Evolutionary conservation across 2,113 vertebrate species (phyloP), one percentile per base, ranked within the genome.

Genomic region (Lasiurus cinereus): DNA sequence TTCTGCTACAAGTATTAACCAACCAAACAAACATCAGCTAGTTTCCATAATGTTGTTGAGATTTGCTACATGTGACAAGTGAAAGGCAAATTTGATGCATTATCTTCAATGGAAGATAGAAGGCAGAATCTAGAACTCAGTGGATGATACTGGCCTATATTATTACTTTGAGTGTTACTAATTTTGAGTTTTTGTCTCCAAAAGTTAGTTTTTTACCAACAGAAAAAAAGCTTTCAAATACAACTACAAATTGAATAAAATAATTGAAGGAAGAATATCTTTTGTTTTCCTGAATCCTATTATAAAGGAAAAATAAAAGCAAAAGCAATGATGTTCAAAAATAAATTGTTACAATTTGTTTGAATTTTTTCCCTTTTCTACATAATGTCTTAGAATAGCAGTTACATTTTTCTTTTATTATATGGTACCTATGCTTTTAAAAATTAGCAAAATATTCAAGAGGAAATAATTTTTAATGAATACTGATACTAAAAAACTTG

Each of bases 191-290:
- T 76, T 62, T 27, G 50, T 72, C 11, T 9, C 19, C 6, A 36
- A 80, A 88, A 91, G n/a, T 43, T 54, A 72, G 50, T 66, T 54
- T 52, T 69, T 69, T 21, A 24, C 12, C 4, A 76, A 70, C 9
- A 76, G 31, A 93, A 85, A 94, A 89, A 31, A 62, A 11, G 39
- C 59, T 88, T 79, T 70, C 72, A 83, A 92, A 79, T 54, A 85
- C 24, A 83, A 89, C 29, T 73, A 48, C 10, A 80, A 86, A 36
- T n/a, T 62, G 16, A 74, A 66, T 69, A 82, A 66, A 85, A 54
- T 33, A 94, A 93, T 2, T 48, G 39, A 9, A 88, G 14, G 29
- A 88, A 56, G 43, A 64, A 59, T 14, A 77, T 5, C 8, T 87
- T 92, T 88, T 88, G 46, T 69, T 91, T 83, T 69, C 27, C n/a